These are phyloP conservation scores for Acronicta leporina DNA, from an alignment of 2,888 invertebrate species.

Conservation along the genomic window DNA sequence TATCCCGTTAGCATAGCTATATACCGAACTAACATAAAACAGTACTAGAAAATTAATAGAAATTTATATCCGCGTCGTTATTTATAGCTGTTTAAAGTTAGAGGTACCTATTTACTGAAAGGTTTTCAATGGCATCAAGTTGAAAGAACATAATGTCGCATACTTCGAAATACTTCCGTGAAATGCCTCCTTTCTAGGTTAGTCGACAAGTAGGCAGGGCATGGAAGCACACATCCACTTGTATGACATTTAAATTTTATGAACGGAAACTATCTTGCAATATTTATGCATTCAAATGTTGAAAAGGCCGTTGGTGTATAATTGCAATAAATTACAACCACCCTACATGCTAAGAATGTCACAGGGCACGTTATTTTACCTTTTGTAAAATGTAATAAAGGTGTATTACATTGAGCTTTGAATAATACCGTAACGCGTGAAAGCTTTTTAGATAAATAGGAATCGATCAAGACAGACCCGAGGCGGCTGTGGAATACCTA, in stretches of 20 bases:
- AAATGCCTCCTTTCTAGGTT: constrained; percentile 55
- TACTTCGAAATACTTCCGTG: constrained; percentile 38
- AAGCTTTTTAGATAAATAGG: constrained; percentile 49
- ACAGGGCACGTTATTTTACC: constrained; percentile 19
- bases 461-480: constrained; percentile 51
- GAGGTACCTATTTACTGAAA: constrained; percentile 22
- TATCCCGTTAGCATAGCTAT: constrained; percentile 14
- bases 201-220: constrained; percentile 37
- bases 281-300: constrained; percentile 41
- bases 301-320: constrained; percentile 33
- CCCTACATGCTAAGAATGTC: constrained; percentile 34
- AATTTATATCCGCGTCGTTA: constrained; percentile 18
- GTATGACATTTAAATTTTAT: constrained; percentile 45
- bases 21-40: constrained; percentile 17
- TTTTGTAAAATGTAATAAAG: constrained; percentile 11
- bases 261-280: constrained; percentile 25
- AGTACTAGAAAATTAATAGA: constrained; percentile 20
- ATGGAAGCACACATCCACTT: constrained; percentile 29
- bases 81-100: constrained; percentile 26
- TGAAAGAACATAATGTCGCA: constrained; percentile 29
- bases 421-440: constrained; percentile 37
- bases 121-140: constrained; percentile 19
- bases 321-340: constrained; percentile 38
- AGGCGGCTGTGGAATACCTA: constrained; percentile 53
- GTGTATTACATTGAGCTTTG: constrained; percentile 20